A percentile compares a stretch with the other conserved stretches of the same genome.
phyloP scores from a whole-genome alignment of 2,888 invertebrate genomes.

The Eilema caniola region DNA sequence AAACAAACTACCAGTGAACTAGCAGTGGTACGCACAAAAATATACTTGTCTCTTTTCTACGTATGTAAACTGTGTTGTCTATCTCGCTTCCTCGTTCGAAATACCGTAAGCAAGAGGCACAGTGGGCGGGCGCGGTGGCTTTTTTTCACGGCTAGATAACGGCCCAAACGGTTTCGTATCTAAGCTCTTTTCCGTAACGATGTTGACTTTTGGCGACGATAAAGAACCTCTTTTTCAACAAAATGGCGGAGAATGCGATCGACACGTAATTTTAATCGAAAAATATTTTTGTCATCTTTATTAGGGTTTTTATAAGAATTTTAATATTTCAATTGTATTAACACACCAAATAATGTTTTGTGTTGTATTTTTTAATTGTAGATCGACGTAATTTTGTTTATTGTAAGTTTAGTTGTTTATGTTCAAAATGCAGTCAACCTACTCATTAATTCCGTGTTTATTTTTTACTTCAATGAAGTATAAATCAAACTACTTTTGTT shows the following conservation, averaged over 20 bases:
- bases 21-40: conserved; percentile 61
- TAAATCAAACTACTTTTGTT: conserved; percentile 9
- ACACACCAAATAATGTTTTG: neutral
- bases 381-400: neutral
- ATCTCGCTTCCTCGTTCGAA: conserved; percentile 78
- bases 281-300: conserved; percentile 32
- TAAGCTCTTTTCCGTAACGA: conserved; percentile 69
- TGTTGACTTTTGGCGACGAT: conserved; percentile 70
- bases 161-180: conserved; percentile 72
- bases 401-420: neutral
- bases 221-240: conserved; percentile 42
- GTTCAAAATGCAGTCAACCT: neutral
- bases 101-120: conserved; percentile 79
- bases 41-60: conserved; percentile 64
- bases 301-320: neutral
- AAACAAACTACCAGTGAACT: conserved; percentile 61
- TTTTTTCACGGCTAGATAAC: conserved; percentile 85
- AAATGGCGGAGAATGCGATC: conserved; percentile 49
- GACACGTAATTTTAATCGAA: conserved; percentile 22
- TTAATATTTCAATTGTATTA: neutral
- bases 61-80: conserved; percentile 48
- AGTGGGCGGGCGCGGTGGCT: conserved; percentile 73
- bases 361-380: conserved; percentile 2
- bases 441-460: neutral
- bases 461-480: conserved; percentile 11